Evolutionary conservation across 2,113 vertebrate genomes (phyloP).

Genomic region (Epinephelus lanceolatus): DNA sequence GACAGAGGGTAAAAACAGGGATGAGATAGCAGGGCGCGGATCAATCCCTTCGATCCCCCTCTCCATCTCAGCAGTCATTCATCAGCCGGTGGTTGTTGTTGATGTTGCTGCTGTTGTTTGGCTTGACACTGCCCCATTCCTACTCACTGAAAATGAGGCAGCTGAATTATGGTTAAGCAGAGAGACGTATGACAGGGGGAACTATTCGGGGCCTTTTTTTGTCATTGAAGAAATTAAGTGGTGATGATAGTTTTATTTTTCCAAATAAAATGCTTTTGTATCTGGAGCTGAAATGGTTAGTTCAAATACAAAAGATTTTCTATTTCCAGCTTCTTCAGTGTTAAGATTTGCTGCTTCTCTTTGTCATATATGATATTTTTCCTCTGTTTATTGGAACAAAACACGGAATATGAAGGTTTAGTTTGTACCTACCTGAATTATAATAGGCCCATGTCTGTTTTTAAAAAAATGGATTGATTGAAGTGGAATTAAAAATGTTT

Average conservation of each 20-base stretch:
- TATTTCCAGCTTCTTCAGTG: background rate
- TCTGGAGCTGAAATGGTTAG: background rate
- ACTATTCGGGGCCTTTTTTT: background rate
- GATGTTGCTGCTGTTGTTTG: conserved; percentile 73
- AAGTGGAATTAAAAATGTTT: background rate
- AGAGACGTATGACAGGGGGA: background rate
- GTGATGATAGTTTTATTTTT: background rate
- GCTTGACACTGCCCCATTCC: conserved; percentile 41
- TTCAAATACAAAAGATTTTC: background rate
- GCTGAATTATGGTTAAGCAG: conserved; percentile 37
- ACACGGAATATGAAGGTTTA: background rate
- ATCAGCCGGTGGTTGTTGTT: conserved; percentile 79
- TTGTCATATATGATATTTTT: background rate
- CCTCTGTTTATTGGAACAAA: background rate
- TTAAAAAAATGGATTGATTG: background rate
- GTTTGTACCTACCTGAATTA: background rate
- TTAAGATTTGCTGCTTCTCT: background rate
- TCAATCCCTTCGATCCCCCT: conserved; percentile 85
- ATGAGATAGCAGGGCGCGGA: conserved; percentile 81
- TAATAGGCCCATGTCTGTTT: background rate
- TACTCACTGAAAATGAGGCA: conserved; percentile 35
- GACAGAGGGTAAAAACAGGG: conserved; percentile 86
- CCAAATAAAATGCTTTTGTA: background rate
- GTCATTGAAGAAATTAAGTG: background rate
- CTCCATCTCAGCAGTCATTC: conserved; percentile 80